A percentile compares a stretch with the other conserved stretches of the same genome.
phyloP scores from a whole-genome alignment of 2,888 invertebrate genomes.

The Netelia melanura region DNA sequence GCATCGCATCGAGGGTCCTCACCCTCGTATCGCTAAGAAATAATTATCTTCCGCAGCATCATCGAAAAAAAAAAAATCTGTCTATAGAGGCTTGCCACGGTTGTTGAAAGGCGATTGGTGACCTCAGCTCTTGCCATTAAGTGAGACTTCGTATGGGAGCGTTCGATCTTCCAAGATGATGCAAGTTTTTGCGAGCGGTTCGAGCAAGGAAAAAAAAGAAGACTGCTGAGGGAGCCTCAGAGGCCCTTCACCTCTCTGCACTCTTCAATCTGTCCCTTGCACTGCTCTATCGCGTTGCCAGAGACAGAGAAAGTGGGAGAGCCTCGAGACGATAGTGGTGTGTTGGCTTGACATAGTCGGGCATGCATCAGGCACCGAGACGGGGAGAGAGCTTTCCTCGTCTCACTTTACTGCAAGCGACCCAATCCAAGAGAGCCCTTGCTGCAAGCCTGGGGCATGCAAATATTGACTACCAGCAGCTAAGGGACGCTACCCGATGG shows the following conservation, averaged over 20 bases:
- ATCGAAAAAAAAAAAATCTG: conserved; percentile 78
- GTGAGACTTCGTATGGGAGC: conserved; percentile 55
- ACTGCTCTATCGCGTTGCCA: conserved; percentile 64
- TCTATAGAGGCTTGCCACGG: background rate
- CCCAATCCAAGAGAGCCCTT: conserved; percentile 78
- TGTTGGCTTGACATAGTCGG: background rate
- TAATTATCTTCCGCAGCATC: conserved; percentile 79
- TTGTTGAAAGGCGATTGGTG: conserved; percentile 37
- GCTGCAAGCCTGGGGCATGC: conserved; percentile 80
- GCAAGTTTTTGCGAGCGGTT: conserved; percentile 40
- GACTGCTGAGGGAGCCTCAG: conserved; percentile 44
- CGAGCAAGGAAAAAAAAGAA: conserved; percentile 48
- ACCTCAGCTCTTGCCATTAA: conserved; percentile 50
- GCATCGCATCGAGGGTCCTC: conserved; percentile 43
- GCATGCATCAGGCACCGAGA: conserved; percentile 47
- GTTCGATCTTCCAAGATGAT: conserved; percentile 54
- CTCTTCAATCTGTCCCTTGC: conserved; percentile 56
- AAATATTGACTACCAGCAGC: conserved; percentile 81
- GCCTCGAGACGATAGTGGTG: background rate
- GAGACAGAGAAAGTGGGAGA: background rate
- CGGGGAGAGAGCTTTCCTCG: conserved; percentile 72
- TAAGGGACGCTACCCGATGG: conserved; percentile 26
- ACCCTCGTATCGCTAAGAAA: conserved; percentile 67
- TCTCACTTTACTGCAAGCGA: conserved; percentile 74
- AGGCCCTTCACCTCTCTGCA: conserved; percentile 39